Evolutionary conservation across 2,888 invertebrate genomes (phyloP).

Genomic region (Hofmannophila pseudospretella): DNA sequence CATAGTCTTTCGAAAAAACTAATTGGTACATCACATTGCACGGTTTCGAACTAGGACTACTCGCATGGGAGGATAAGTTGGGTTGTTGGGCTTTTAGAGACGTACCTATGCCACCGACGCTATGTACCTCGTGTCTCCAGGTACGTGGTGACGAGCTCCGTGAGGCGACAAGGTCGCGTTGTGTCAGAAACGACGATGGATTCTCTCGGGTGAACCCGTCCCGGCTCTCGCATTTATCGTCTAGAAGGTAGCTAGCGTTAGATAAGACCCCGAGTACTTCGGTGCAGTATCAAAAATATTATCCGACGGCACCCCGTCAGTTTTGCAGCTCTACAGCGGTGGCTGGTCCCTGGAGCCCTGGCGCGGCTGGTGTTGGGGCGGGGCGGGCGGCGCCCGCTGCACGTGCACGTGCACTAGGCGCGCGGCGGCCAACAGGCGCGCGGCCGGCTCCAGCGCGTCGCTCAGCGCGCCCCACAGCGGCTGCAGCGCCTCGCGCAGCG

Average conservation of each 20-base stretch:
- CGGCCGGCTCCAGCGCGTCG: conserved; percentile 38
- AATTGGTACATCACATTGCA: too few relatives aligned
- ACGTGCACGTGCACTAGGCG: conserved; percentile 35
- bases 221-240: background rate
- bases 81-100: too few relatives aligned
- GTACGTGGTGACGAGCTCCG: too few relatives aligned
- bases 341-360: too few relatives aligned
- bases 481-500: conserved; percentile 76
- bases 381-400: background rate
- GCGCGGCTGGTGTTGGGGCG: background rate
- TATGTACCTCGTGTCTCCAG: too few relatives aligned
- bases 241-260: background rate
- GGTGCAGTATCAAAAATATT: background rate
- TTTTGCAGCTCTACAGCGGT: background rate
- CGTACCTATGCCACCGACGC: too few relatives aligned
- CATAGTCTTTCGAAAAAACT: too few relatives aligned
- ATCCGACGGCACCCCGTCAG: background rate
- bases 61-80: too few relatives aligned
- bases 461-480: conserved; percentile 28
- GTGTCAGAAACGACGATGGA: too few relatives aligned
- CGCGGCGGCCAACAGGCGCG: conserved; percentile 29
- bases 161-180: too few relatives aligned
- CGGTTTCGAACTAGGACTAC: too few relatives aligned
- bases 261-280: background rate
- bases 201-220: too few relatives aligned